Base-by-base conservation (phyloP, 2,113 vertebrate species). In the Zeus faber region DNA sequence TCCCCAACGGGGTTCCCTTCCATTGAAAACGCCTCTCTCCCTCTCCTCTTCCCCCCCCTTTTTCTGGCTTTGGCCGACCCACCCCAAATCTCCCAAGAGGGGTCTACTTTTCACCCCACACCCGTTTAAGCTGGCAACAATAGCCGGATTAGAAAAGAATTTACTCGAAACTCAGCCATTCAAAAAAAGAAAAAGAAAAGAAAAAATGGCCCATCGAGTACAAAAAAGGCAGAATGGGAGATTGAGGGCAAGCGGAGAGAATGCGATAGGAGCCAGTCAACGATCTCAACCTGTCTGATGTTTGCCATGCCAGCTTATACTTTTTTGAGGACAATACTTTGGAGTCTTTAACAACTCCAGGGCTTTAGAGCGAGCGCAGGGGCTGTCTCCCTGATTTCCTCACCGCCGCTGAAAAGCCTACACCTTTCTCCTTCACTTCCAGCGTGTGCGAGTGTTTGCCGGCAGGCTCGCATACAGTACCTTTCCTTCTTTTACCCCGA, bases 131-230 rank as follows among this genome's bases (percentile, higher is more conserved):
- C 90, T 82, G 82, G 85, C 90, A 84, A 98, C 95, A 98, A 97
- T 94, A 92, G 93, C 78, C 61, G 95, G 97, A 99, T 99, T 99
- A 98, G 89, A 90, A 88, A 93, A 77, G 93, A 95, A 93, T 97
- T 97, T 94, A 95, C 94, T 94, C 89, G 88, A 78, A 88, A 87
- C 92, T 89, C 89, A 89, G 88, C 87, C 88, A 54, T 87, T 90
- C 88, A 81, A n/a, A n/a, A n/a, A n/a, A n/a, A n/a, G 87, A 85
- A 85, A 91, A 91, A 86, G 87, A 85, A 85, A 91, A 91, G 87
- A 85, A 85, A 91, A 91, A 86, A 86, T 90, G 88, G 86, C 79
- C 77, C 65, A 64, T 80, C 77, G 72, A 50, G 78, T 71, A 57
- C 76, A 72, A 83, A 85, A 84, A 67, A 40, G 59, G 89, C 89